These are phyloP conservation scores for Tetanocera ferruginea DNA, from an alignment of 2,888 invertebrate genomes.

Conservation along the genomic window DNA sequence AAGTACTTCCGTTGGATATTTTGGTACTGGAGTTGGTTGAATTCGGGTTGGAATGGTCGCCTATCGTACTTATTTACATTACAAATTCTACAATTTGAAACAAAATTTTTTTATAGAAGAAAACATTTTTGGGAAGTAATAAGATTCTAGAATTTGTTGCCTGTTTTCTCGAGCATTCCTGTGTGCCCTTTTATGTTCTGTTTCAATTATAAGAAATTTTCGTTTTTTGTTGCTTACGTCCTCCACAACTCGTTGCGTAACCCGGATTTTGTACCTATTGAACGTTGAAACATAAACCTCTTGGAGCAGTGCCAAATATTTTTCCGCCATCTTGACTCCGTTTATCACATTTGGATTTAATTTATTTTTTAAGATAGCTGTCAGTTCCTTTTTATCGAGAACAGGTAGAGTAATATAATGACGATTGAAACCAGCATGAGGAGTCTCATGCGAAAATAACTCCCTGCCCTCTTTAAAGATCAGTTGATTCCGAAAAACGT, in stretches of 20 bases:
- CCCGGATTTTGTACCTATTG: background rate
- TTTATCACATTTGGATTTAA: background rate
- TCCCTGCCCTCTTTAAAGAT: background rate
- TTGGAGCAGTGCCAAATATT: background rate
- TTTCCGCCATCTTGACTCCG: too few species aligned
- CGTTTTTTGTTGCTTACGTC: background rate
- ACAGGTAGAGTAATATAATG: background rate
- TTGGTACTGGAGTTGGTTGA: too few species aligned
- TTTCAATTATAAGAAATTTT: background rate
- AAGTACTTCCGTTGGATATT: background rate
- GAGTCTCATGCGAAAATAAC: background rate
- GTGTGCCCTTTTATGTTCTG: background rate
- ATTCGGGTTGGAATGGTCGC: too few species aligned
- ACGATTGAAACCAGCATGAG: background rate
- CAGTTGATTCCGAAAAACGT: background rate
- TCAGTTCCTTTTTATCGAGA: too few species aligned
- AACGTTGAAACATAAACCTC: background rate
- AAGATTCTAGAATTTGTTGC: background rate
- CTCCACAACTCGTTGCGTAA: background rate
- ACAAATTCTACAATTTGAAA: background rate
- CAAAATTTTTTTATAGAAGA: background rate
- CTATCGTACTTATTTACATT: too few species aligned
- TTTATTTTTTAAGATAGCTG: too few species aligned
- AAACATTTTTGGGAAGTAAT: background rate
- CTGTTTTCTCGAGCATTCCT: background rate